Evolutionary conservation across 1,140 invertebrate species (phyloP).

Genomic region (Drosophila albomicans): DNA sequence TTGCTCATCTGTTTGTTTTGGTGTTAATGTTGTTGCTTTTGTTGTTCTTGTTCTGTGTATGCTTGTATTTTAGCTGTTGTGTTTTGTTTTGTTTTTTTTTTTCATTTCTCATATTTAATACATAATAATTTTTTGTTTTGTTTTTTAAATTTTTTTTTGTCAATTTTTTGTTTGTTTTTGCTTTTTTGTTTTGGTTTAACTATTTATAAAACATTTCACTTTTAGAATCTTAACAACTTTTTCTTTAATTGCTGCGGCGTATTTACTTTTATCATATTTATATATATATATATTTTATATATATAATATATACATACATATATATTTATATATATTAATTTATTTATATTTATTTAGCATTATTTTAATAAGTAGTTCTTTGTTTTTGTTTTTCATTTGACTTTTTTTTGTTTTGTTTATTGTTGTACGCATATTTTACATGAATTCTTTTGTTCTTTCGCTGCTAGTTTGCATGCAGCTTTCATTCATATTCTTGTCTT

Average conservation of each 20-base stretch:
- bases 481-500: slow-evolving; percentile 22
- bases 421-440: slow-evolving; percentile 78
- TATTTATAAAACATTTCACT: slow-evolving; percentile 85
- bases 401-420: slow-evolving; percentile 51
- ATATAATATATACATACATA: slow-evolving; percentile 61
- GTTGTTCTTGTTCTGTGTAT: slow-evolving; percentile 24
- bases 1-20: slow-evolving; percentile 17
- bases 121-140: slow-evolving; percentile 72
- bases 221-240: slow-evolving; percentile 85
- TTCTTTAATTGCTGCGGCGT: slow-evolving; percentile 70
- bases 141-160: slow-evolving; percentile 36
- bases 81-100: slow-evolving; percentile 21
- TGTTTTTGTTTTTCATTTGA: slow-evolving; percentile 53
- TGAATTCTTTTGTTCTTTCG: slow-evolving; percentile 55
- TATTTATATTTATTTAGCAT: slow-evolving; percentile 56
- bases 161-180: slow-evolving; percentile 41
- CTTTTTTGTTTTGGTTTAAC: slow-evolving; percentile 68
- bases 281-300: slow-evolving; percentile 33
- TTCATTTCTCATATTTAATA: slow-evolving; percentile 68
- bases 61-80: slow-evolving; percentile 51
- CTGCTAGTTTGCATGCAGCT: slow-evolving; percentile 32
- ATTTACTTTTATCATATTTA: slow-evolving; percentile 42
- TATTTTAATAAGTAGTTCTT: slow-evolving; percentile 68
- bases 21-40: slow-evolving; percentile 20
- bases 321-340: slow-evolving; percentile 51